These are phyloP conservation scores for Eleutherodactylus coqui DNA, from an alignment of 2,797 vertebrate species.

Conservation along the genomic window DNA sequence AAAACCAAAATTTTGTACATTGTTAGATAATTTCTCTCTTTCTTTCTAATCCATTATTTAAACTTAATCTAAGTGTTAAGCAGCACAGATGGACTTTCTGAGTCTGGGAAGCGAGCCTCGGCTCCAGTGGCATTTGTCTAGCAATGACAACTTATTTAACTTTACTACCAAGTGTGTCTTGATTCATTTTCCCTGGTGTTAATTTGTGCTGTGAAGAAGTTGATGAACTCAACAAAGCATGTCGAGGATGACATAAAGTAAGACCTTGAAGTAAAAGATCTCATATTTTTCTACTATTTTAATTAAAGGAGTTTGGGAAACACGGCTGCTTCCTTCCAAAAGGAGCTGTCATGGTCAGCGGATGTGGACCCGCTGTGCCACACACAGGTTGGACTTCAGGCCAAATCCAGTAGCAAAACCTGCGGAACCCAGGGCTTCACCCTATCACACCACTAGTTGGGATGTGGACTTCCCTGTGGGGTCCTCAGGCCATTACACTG, in stretches of 20 bases:
- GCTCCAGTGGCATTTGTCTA: neutral
- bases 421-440: too few relatives aligned
- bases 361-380: too few relatives aligned
- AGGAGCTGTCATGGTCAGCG: too few relatives aligned
- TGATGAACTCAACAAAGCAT: neutral
- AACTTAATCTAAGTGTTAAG: neutral
- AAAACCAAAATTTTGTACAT: neutral
- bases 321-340: neutral
- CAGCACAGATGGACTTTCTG: neutral
- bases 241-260: neutral
- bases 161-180: neutral
- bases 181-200: neutral
- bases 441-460: too few relatives aligned
- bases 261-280: neutral
- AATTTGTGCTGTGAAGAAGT: neutral
- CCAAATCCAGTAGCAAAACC: too few relatives aligned
- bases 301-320: neutral
- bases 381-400: too few relatives aligned
- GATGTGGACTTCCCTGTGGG: too few relatives aligned
- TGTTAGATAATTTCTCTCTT: neutral
- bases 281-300: neutral
- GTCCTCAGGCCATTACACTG: too few relatives aligned
- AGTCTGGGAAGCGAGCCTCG: neutral
- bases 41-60: neutral
- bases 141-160: conserved; percentile 9